Evolutionary conservation across 2,113 vertebrate species (phyloP).

Genomic region (Oncorhynchus clarkii): DNA sequence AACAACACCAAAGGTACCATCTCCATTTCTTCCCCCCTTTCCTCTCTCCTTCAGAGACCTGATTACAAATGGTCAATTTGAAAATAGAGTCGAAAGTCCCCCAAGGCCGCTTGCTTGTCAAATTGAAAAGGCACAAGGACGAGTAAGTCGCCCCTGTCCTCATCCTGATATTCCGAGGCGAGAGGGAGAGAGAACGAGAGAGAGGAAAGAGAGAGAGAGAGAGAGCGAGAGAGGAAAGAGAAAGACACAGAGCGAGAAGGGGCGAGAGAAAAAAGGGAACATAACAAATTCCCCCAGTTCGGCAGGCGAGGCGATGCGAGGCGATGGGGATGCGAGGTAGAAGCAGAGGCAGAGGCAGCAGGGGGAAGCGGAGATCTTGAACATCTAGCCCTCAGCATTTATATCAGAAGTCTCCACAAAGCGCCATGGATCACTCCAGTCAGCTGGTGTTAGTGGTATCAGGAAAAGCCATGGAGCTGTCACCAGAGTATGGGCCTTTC

Average conservation of each 20-base stretch:
- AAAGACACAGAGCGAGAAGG: too few species aligned
- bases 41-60: constrained; percentile 68
- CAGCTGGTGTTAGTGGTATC: constrained; percentile 76
- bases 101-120: constrained; percentile 74
- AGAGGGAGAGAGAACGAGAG: constrained; percentile 23
- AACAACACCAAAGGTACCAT: constrained; percentile 44
- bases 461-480: constrained; percentile 75
- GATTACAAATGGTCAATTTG: constrained; percentile 81
- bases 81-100: constrained; percentile 77
- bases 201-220: constrained; percentile 25
- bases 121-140: constrained; percentile 78
- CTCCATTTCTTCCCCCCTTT: constrained; percentile 10
- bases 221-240: not conserved
- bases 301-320: constrained; percentile 34
- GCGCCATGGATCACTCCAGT: constrained; percentile 78
- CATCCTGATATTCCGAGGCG: constrained; percentile 58
- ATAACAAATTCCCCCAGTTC: constrained; percentile 70
- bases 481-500: constrained; percentile 58
- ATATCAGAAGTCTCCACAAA: constrained; percentile 78
- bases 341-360: constrained; percentile 49
- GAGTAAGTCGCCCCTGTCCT: constrained; percentile 60
- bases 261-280: constrained; percentile 34
- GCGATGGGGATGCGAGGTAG: constrained; percentile 56
- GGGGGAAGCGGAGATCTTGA: constrained; percentile 68
- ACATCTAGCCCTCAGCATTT: constrained; percentile 79